Evolutionary conservation across 1,140 invertebrate species (phyloP).

Genomic region (Arctopsyche grandis): DNA sequence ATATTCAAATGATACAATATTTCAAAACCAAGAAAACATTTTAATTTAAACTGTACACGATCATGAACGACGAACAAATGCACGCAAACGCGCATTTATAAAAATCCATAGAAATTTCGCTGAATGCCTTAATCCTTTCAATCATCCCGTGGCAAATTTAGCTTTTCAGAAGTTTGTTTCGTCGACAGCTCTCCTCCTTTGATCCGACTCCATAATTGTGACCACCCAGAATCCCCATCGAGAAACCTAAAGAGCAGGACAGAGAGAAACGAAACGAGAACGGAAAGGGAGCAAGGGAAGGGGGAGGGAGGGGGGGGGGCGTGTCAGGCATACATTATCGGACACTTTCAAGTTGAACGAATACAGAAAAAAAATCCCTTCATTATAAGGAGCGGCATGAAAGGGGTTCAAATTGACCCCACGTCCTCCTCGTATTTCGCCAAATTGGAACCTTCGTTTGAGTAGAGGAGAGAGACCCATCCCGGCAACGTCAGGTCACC

Average conservation of each 20-base stretch:
- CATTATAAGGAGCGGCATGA: conserved; percentile 18
- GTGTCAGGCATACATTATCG: conserved; percentile 30
- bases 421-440: not conserved
- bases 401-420: conserved; percentile 17
- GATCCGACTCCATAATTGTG: conserved; percentile 12
- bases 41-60: not conserved
- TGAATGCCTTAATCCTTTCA: conserved; percentile 22
- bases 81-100: not conserved
- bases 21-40: too few species aligned
- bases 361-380: conserved; percentile 1
- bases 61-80: not conserved
- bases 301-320: not conserved
- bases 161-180: conserved; percentile 28
- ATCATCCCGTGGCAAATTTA: conserved; percentile 3
- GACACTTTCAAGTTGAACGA: conserved; percentile 7
- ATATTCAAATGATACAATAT: too few species aligned
- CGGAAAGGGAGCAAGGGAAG: too few species aligned
- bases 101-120: conserved; percentile 9
- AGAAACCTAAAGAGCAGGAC: too few species aligned
- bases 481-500: not conserved
- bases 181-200: conserved; percentile 1
- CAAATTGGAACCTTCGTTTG: not conserved
- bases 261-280: too few species aligned
- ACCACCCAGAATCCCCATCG: not conserved
- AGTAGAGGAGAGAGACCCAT: not conserved